phyloP scores from a whole-genome alignment of 2,888 invertebrate genomes.

The Salpingus planirostris region DNA sequence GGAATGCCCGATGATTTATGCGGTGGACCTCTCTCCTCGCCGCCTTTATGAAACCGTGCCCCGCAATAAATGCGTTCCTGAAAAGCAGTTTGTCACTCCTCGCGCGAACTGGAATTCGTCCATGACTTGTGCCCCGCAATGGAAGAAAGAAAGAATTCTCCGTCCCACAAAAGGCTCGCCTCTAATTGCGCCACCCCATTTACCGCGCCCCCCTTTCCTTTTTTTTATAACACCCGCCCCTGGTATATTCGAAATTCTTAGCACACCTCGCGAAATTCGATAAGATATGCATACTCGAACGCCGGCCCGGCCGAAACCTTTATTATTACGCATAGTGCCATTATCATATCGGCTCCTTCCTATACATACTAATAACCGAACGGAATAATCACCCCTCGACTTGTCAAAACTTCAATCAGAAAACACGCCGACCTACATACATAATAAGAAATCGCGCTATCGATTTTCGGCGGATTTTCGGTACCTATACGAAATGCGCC shows the following conservation, averaged over 20 bases:
- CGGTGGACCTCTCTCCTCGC: constrained; percentile 11
- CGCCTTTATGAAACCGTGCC: constrained; percentile 21
- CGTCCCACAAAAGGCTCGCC: constrained; percentile 26
- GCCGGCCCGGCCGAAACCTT: constrained; percentile 1
- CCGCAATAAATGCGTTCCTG: constrained; percentile 27
- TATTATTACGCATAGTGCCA: constrained; percentile 11
- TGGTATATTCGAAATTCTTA: constrained; percentile 28
- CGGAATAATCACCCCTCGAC: too few species aligned
- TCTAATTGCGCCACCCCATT: constrained; percentile 28
- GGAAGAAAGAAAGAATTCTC: constrained; percentile 32
- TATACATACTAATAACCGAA: constrained; percentile 14
- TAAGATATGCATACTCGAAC: constrained; percentile 20
- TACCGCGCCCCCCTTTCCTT: too few species aligned
- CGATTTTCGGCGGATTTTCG: too few species aligned
- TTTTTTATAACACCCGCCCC: too few species aligned
- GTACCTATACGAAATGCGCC: too few species aligned
- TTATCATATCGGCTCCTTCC: constrained; percentile 12
- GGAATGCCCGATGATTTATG: constrained; percentile 22
- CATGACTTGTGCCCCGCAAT: constrained; percentile 24
- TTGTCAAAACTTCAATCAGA: too few species aligned
- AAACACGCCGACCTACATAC: too few species aligned
- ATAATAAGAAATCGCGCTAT: too few species aligned
- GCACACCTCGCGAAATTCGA: constrained; percentile 26
- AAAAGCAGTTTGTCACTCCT: constrained; percentile 24
- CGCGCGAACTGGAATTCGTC: constrained; percentile 26